Percentiles rank a stretch among this genome's conserved stretches.
Conservation (phyloP, 2,113 vertebrate genomes). For the Etheostoma spectabile region DNA sequence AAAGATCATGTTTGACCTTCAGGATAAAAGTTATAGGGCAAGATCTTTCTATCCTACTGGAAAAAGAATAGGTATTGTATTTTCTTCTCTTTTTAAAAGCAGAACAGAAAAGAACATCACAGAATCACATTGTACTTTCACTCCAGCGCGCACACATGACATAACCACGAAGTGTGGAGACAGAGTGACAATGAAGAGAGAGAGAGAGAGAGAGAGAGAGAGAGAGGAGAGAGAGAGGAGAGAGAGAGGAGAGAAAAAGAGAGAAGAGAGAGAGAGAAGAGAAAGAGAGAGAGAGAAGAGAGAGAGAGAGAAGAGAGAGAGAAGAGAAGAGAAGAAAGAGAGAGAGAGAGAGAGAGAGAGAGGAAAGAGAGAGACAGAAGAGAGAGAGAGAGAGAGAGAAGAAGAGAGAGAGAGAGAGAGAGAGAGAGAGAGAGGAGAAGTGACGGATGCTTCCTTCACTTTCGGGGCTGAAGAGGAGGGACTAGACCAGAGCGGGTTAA, state of each 20-base stretch:
- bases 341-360: background rate
- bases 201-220: background rate
- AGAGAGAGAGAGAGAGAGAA: background rate
- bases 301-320: background rate
- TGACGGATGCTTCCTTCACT: slow-evolving; percentile 14
- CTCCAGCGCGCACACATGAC: background rate
- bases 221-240: background rate
- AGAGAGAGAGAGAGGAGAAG: background rate
- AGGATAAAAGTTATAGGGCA: background rate
- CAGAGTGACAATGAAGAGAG: slow-evolving; percentile 21
- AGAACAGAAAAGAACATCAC: background rate
- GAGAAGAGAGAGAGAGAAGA: background rate
- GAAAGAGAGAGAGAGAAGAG: background rate
- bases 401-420: background rate
- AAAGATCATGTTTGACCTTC: background rate
- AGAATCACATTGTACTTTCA: background rate
- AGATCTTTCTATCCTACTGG: background rate
- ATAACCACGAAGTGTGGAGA: background rate
- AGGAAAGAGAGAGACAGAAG: no score
- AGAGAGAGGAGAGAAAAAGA: background rate
- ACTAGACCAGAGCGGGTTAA: slow-evolving; percentile 37
- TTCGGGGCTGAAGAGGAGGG: slow-evolving; percentile 59
- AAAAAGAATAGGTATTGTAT: background rate
- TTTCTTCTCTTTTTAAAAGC: background rate
- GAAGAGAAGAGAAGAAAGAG: background rate